Evolutionary conservation across 2,888 invertebrate species (phyloP), one percentile per base, ranked within the genome.

Genomic region (Drosophila putrida): DNA sequence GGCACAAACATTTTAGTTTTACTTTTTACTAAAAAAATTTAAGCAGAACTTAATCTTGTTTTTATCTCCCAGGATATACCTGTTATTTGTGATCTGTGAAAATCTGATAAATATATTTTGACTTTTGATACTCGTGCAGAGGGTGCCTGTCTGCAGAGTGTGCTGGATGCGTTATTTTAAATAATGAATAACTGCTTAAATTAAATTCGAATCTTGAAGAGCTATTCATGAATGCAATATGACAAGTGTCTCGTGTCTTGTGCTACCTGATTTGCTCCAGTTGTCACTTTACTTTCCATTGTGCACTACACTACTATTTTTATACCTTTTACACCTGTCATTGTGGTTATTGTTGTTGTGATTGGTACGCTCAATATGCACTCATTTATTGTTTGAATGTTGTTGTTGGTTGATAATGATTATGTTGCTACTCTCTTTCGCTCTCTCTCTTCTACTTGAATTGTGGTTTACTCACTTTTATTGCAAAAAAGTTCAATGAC

Each of bases 401-500:
- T 51, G 33, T 61, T 71, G 55, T 36, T 41, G 50, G 31, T 41
- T 41, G 51, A 36, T 57, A 57, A 65, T 64, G 59, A 74, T 64
- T 73, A 59, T 72, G 67, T 25, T 75, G 53, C 46, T 71, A 50
- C 38, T 28, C 31, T 59, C 35, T 51, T 57, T 55, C 65, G 13
- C 27, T 72, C 39, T 63, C 53, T 28, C 50, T 46, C 47, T 63
- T 75, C 75, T 62, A 66, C 49, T 75, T 78, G 76, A 63, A 49
- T 57, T 55, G 62, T 62, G 65, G 46, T 63, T 71, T 75, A 79
- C 79, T 75, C 75, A 67, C 76, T 60, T 78, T 79, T 79, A 78
- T 75, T 78, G 80, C 76, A 63, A 80, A 82, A 83, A 86, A 88
- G 83, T 88, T 84, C 83, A 84, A 86, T 84, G 83, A 84, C 83